These are phyloP conservation scores for Alca torda DNA, from an alignment of 2,797 vertebrate species.

Conservation along the genomic window DNA sequence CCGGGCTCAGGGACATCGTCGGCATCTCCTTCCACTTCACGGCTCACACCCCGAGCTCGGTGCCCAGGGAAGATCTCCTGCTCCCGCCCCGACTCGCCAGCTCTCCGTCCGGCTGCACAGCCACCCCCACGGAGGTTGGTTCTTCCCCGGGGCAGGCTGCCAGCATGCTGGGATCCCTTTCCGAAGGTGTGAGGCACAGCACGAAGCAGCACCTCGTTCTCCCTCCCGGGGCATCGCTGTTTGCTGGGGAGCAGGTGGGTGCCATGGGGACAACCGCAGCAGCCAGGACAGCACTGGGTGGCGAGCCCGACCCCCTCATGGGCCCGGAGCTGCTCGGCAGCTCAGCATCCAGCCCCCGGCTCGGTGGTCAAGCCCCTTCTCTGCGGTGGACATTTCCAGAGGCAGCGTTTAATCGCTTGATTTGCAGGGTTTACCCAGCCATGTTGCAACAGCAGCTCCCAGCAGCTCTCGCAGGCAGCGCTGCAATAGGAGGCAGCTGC, in stretches of 20 bases:
- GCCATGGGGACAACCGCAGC: background rate
- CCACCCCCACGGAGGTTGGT: accelerated
- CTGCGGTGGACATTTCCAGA: constrained; percentile 8
- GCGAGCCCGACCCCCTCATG: accelerated
- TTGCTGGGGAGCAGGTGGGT: background rate
- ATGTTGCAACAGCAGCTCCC: constrained; percentile 57
- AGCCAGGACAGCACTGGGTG: background rate
- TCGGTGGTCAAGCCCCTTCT: background rate
- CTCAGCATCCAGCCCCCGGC: background rate
- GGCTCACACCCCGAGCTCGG: background rate
- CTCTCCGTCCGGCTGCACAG: background rate
- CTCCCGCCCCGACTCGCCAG: background rate
- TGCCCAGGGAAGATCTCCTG: accelerated
- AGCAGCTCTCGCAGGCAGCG: constrained; percentile 33
- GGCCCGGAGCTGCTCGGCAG: background rate
- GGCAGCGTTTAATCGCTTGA: background rate
- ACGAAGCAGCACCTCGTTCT: background rate
- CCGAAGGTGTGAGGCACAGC: background rate
- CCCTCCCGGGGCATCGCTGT: background rate
- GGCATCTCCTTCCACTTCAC: background rate
- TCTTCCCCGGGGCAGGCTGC: background rate
- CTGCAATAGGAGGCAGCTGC: constrained; percentile 5
- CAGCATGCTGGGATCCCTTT: background rate
- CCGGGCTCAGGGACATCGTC: background rate
- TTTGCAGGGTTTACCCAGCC: constrained; percentile 48